Base-by-base conservation (phyloP, 2,797 vertebrate species). In the Platyrinchus mystaceus region DNA sequence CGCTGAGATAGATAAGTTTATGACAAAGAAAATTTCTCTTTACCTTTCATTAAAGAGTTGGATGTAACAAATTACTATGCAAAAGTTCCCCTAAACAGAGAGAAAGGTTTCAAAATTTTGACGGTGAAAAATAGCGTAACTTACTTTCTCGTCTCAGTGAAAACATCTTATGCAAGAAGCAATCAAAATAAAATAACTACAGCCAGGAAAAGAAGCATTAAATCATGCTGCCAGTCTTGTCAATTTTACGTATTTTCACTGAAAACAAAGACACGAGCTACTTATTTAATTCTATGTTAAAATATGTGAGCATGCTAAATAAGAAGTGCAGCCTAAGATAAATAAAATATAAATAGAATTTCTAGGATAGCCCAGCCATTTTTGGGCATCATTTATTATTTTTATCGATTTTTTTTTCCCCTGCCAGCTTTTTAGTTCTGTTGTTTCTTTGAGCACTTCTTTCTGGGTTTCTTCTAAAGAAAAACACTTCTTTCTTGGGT, bases 331-430 rank as follows among this genome's bases (percentile, higher is more conserved):
- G 27, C 28, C 69, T 44, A 76, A 71, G 49, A 84, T 41, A 67
- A 81, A n/a, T 53, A 80, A 74, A n/a, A 69, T 23, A 75, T 39
- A 85, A 92, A 79, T 85, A 96, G 89, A 93, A 81, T 94, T 97
- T 95, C 89, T 92, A 71, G 52, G 67, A 82, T 75, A 90, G 56
- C 55, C 41, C 68, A 94, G 78, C 44, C 73, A 56, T 84, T 66
- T 74, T 89, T 91, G 76, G 34, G 9, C 74, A 78, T 77, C 2
- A 73, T 87, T 97, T 91, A 43, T 46, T 87, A 82, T 90, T 90
- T 95, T 87, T 64, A 79, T 46, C 94, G 11, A 41, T 37, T 46
- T 90, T 83, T 89, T 89, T 88, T 84, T 62, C 14, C 50, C 50
- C 7, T 73, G 13, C 52, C 82, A 94, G 85, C 71, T 83, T 92